Evolutionary conservation across 1,140 invertebrate species (phyloP), one percentile per base, ranked within the genome.

Genomic region (Venustaconcha ellipsiformis): DNA sequence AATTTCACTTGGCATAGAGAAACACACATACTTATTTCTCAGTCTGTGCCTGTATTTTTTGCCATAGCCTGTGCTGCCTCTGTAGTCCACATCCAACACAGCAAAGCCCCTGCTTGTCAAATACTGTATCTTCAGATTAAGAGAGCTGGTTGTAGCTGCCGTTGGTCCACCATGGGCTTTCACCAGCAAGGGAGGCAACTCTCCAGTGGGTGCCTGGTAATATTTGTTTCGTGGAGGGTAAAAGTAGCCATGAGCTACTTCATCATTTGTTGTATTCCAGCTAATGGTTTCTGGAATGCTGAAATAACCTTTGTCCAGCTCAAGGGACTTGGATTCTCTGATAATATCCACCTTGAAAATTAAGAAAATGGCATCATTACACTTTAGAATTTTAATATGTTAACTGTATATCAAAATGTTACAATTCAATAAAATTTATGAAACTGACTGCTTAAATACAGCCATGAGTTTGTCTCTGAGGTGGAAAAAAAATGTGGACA

Each of bases 161-260:
- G 90, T 91, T 5, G 90, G 90, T 13, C 90, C 90, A 62, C 90
- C 89, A 83, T 91, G 90, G 57, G 84, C 87, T 20, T 84, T 81
- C 17, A 91, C 86, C 57, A 91, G 73, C 23, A 91, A 70, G 14
- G 90, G 90, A 20, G 90, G 90, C 17, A 82, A 62, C 8, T 71
- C 80, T n/a, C 84, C 84, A 55, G 83, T 83, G 57, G 84, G 85
- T 15, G 82, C 89, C 15, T 68, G 26, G 71, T 76, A 90, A 62
- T 89, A 86, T 68, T 85, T 86, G 76, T 90, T 91, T 64, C 78
- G 70, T 18, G 89, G 89, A 48, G 83, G 80, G 72, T 90, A 90
- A 63, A 84, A 89, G 64, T 83, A 87, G 17, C 88, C 89, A 71
- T 86, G 83, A 18, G 84, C 77, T 11, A 68, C 77, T 30, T 86